These are phyloP conservation scores for Pocillopora meandrina DNA, from an alignment of 92 coral and sea anemone species.

Conservation along the genomic window DNA sequence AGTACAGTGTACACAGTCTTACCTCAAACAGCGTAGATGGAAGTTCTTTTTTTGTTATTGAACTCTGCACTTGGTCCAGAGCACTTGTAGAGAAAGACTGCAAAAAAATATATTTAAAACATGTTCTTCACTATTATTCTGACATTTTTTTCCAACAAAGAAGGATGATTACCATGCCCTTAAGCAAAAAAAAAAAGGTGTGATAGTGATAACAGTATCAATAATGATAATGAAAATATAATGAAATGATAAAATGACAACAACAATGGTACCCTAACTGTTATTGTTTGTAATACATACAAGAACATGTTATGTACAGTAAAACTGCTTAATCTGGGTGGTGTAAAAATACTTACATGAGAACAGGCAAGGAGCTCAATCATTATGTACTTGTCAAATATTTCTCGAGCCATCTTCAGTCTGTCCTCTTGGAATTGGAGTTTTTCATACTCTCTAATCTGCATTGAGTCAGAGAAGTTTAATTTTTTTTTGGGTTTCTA, in stretches of 20 bases:
- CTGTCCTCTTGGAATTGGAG: constrained; percentile 92
- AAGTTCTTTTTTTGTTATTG: constrained; percentile 83
- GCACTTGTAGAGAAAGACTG: constrained; percentile 86
- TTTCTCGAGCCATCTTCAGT: constrained; percentile 83
- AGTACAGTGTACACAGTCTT: not conserved
- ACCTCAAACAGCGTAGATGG: constrained; percentile 97
- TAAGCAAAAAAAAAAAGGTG: too few species aligned
- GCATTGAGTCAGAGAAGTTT: not conserved
- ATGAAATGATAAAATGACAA: too few species aligned
- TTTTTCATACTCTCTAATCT: constrained; percentile 94
- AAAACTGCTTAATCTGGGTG: not conserved
- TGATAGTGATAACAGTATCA: too few species aligned
- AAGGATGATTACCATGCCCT: too few species aligned
- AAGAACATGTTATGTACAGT: too few species aligned
- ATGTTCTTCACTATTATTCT: too few species aligned
- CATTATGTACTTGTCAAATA: constrained; percentile 98
- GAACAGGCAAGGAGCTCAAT: constrained; percentile 96
- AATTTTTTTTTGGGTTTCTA: too few species aligned
- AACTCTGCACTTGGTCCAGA: constrained; percentile 81
- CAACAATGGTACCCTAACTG: too few species aligned
- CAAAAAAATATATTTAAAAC: not conserved
- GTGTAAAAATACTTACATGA: constrained; percentile 79
- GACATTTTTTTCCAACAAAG: too few species aligned
- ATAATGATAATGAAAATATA: too few species aligned
- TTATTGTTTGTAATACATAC: too few species aligned